Evolutionary conservation across 2,113 vertebrate genomes (phyloP), one percentile per base, ranked within the genome.

Genomic region (Notothenia coriiceps): DNA sequence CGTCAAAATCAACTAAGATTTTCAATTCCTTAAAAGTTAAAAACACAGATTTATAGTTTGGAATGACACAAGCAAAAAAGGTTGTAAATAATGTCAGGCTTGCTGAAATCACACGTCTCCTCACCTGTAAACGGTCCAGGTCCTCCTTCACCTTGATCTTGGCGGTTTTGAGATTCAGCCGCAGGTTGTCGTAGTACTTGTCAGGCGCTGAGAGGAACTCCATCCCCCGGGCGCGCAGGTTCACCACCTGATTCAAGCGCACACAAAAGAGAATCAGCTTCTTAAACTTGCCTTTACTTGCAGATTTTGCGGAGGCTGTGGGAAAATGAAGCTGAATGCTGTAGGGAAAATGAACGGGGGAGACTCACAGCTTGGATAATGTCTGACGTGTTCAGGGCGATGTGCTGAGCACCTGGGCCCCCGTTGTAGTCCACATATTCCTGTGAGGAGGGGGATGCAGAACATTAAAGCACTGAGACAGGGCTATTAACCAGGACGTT

Each of bases 71-170:
- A 17, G 35, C 1, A 43, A 56, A 57, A 29, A 40, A 50, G 25
- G 1, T 46, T 6, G 14, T 43, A 12, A 46, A 65, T 35, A 9
- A 25, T 54, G 2, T 14, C 20, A 8, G 0, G 5, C 40, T 12
- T 9, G 4, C 35, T 47, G 25, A 44, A 43, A 13, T 20, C 6
- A 12, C n/a, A 29, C 10, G 6, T 35, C 47, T 62, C 33, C 79
- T 81, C 72, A 96, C 96, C 95, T 96, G 95, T 72, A 96, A 85
- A 10, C 85, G 93, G 55, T 94, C 62, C 0, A 96, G 85, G 86
- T 96, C 94, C 82, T 96, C 96, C 83, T 94, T 95, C 80, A 96
- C 96, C 78, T 91, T 95, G 90, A 96, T 96, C 92, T 96, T 96
- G 55, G 96, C 95, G 0, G 70, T 89, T 83, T 91, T 94, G 57